Conservation (phyloP, 2,113 vertebrate genomes). For the Rallus limicola region DNA sequence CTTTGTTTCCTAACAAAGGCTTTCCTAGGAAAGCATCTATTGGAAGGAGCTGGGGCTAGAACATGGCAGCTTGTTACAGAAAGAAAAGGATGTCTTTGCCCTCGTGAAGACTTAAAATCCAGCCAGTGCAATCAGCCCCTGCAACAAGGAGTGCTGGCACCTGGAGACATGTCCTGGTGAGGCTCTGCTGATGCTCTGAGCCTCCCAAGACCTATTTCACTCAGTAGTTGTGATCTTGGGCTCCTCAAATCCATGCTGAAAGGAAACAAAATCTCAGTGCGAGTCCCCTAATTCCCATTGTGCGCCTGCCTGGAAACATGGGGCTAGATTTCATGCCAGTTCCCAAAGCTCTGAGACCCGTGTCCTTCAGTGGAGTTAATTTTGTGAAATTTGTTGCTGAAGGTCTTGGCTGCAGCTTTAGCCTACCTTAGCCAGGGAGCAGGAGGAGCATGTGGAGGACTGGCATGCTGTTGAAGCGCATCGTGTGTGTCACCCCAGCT, state of each 20-base stretch:
- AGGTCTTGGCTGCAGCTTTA: not conserved
- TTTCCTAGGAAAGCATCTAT: constrained; percentile 12
- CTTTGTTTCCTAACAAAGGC: not conserved
- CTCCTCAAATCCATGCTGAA: not conserved
- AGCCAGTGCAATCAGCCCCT: not conserved
- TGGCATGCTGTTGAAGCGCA: rapidly evolving
- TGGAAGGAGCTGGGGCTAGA: not conserved
- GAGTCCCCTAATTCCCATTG: not conserved
- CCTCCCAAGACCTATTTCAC: not conserved
- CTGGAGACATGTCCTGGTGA: rapidly evolving
- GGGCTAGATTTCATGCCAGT: not conserved
- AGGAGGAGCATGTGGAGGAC: not conserved
- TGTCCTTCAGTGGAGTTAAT: not conserved
- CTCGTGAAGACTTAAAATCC: not conserved
- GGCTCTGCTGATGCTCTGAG: not conserved
- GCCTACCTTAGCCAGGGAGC: not conserved
- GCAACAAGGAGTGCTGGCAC: not conserved
- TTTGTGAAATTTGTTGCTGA: not conserved
- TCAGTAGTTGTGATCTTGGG: not conserved
- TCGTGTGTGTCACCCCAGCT: not conserved
- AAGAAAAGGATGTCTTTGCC: not conserved
- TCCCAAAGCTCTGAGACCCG: not conserved
- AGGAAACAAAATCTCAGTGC: not conserved
- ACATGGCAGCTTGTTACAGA: not conserved
- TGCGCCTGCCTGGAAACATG: not conserved